Evolutionary conservation across 2,888 invertebrate species (phyloP).

Genomic region (Onchidella celtica): DNA sequence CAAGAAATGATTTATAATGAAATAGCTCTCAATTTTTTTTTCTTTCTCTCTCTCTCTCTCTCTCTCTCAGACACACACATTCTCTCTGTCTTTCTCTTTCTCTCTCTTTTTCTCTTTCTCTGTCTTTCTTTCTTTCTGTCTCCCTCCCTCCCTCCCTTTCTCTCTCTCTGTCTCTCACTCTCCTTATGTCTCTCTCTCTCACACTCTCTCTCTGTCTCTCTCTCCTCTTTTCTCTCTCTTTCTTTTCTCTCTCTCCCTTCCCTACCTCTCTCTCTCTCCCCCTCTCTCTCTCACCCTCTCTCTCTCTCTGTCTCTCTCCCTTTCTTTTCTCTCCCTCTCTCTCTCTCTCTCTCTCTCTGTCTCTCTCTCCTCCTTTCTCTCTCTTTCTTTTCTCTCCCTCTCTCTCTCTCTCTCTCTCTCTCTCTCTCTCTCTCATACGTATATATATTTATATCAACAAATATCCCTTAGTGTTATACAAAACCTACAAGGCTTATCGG

Average conservation of each 20-base stretch:
- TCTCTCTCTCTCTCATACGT: conserved; percentile 21
- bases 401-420: conserved; percentile 3
- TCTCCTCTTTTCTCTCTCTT: background rate
- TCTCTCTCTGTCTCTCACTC: background rate
- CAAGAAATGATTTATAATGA: too few species aligned
- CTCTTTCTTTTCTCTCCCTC: background rate
- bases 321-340: background rate
- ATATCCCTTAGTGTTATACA: too few species aligned
- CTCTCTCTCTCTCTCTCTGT: background rate
- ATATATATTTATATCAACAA: too few species aligned
- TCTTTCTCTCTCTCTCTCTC: background rate
- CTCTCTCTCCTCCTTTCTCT: background rate
- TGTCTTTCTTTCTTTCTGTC: too few species aligned
- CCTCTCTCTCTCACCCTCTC: too few species aligned
- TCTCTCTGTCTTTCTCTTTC: background rate
- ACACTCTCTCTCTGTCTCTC: background rate
- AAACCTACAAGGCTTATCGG: too few species aligned
- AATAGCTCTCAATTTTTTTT: too few species aligned
- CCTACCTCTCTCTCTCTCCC: too few species aligned
- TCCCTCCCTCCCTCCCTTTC: background rate
- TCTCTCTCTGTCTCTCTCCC: background rate
- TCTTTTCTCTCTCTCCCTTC: background rate
- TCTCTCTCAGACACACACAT: too few species aligned
- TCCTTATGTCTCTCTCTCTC: background rate
- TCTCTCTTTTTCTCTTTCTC: background rate